These are phyloP conservation scores for Torymus aiolomorphi DNA, from an alignment of 2,888 invertebrate genomes.

Conservation along the genomic window DNA sequence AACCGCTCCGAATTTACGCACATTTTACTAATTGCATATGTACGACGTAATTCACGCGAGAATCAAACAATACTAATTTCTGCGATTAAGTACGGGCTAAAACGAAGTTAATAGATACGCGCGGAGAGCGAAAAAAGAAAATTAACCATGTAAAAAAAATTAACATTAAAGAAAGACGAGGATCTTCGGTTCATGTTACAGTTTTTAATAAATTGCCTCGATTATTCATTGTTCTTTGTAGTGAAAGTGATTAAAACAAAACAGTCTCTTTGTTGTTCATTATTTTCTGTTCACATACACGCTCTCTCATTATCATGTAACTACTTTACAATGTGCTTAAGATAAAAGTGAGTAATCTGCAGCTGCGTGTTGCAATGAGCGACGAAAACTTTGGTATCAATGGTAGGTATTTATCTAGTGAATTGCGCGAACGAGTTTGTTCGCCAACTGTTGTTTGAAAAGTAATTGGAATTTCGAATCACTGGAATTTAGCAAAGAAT, in stretches of 20 bases:
- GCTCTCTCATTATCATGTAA: no score
- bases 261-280: slow-evolving; percentile 21
- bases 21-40: slow-evolving; percentile 26
- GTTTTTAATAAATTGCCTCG: slow-evolving; percentile 51
- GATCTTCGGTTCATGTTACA: slow-evolving; percentile 41
- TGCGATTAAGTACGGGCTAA: slow-evolving; percentile 37
- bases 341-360: no score
- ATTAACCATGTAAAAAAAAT: slow-evolving; percentile 21
- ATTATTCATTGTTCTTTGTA: slow-evolving; percentile 44
- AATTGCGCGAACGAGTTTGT: no score
- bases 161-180: slow-evolving; percentile 20
- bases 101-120: not conserved
- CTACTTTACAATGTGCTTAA: no score
- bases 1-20: slow-evolving; percentile 44
- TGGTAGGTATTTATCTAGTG: no score
- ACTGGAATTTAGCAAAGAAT: no score
- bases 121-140: slow-evolving; percentile 11
- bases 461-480: no score
- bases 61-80: slow-evolving; percentile 47
- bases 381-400: no score
- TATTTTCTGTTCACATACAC: slow-evolving; percentile 4
- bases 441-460: no score
- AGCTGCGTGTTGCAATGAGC: no score
- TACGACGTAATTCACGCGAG: slow-evolving; percentile 19
- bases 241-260: slow-evolving; percentile 38